Evolutionary conservation across 35 echinoderm and acorn worm genomes (phyloP).

Genomic region (Hemicentrotus pulcherrimus): DNA sequence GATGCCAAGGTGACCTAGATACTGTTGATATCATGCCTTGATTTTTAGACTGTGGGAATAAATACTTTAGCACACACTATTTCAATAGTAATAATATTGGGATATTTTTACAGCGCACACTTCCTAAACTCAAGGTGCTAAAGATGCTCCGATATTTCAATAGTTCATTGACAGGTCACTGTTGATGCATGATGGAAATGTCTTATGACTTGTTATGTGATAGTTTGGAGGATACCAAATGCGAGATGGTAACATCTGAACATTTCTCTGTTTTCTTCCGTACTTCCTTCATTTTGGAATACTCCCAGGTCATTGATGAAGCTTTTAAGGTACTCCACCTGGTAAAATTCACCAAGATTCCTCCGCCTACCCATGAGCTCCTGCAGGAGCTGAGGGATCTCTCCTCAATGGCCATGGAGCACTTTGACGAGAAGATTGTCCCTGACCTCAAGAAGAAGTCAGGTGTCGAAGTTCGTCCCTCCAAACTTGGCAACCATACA

Average conservation of each 20-base stretch:
- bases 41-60: too few species aligned
- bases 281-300: background rate
- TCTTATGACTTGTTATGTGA: too few species aligned
- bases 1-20: too few species aligned
- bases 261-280: background rate
- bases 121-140: too few species aligned
- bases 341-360: constrained; percentile 71
- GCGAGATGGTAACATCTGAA: background rate
- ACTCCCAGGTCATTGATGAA: constrained; percentile 89
- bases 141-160: too few species aligned
- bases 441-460: constrained; percentile 86
- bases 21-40: too few species aligned
- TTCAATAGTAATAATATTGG: too few species aligned
- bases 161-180: too few species aligned
- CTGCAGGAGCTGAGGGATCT: constrained; percentile 93
- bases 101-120: too few species aligned
- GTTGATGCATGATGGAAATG: too few species aligned
- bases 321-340: constrained; percentile 70
- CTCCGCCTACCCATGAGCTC: constrained; percentile 81
- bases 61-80: too few species aligned
- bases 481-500: constrained; percentile 31
- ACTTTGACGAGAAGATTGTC: constrained; percentile 98
- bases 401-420: constrained; percentile 98
- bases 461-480: constrained; percentile 41
- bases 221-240: too few species aligned